Percentiles rank a stretch among this genome's conserved stretches.
These are phyloP conservation scores for Siphamia tubifer DNA, from an alignment of 2,113 vertebrate genomes.

Conservation along the genomic window DNA sequence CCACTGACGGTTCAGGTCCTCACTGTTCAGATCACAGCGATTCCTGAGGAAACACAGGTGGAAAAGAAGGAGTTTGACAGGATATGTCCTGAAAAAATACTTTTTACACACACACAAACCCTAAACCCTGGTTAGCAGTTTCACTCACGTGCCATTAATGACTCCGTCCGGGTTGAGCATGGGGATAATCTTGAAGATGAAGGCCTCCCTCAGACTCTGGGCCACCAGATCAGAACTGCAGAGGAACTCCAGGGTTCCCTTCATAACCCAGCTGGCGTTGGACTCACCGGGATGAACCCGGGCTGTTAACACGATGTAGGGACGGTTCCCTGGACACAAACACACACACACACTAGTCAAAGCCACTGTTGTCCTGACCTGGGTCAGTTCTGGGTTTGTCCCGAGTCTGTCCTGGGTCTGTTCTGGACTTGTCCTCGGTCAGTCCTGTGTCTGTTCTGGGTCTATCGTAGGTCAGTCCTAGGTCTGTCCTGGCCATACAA, in stretches of 20 bases:
- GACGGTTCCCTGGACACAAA: slow-evolving; percentile 79
- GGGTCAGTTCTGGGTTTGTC: too few species aligned
- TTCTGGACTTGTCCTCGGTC: too few species aligned
- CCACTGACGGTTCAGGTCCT: slow-evolving; percentile 94
- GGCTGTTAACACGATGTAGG: slow-evolving; percentile 85
- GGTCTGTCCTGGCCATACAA: too few species aligned
- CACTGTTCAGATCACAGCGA: slow-evolving; percentile 87
- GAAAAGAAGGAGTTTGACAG: too few species aligned
- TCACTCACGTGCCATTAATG: slow-evolving; percentile 91
- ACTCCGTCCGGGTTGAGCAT: slow-evolving; percentile 97
- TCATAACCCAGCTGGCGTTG: slow-evolving; percentile 96
- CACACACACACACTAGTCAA: neutral
- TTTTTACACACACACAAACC: too few species aligned
- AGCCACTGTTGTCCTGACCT: neutral
- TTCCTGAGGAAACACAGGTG: slow-evolving; percentile 76
- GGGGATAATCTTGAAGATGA: slow-evolving; percentile 93
- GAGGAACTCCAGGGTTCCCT: slow-evolving; percentile 92
- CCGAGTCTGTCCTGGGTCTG: too few species aligned
- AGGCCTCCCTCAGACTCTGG: slow-evolving; percentile 86
- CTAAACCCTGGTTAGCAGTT: neutral
- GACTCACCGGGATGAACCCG: slow-evolving; percentile 93
- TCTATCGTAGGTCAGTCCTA: too few species aligned
- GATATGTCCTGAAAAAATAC: too few species aligned
- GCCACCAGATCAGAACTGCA: slow-evolving; percentile 85
- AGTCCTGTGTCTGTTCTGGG: too few species aligned